Conservation (phyloP, 2,888 invertebrate species). For the Ischnura elegans region DNA sequence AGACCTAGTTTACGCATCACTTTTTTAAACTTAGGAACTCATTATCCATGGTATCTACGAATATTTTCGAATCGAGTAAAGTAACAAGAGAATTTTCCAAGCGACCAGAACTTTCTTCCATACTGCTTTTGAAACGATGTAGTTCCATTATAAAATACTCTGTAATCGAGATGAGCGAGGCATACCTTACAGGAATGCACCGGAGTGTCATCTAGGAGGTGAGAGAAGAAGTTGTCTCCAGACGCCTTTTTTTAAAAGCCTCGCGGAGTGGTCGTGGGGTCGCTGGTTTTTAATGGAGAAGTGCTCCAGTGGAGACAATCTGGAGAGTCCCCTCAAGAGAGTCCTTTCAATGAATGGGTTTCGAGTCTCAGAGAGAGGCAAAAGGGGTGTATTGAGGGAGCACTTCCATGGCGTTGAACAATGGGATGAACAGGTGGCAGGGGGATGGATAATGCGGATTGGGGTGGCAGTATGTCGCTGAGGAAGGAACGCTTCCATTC, state of each 20-base stretch:
- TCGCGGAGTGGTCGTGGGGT: not conserved
- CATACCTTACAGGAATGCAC: not conserved
- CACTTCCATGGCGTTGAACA: not conserved
- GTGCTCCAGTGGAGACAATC: not conserved
- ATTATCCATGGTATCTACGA: no score
- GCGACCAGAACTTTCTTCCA: no score
- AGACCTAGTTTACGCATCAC: no score
- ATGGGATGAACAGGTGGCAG: no score
- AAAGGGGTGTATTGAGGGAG: no score
- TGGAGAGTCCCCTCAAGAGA: not conserved
- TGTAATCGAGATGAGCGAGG: not conserved
- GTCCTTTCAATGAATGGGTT: not conserved
- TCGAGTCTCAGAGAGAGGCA: no score
- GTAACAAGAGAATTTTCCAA: no score
- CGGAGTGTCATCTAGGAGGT: not conserved
- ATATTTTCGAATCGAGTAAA: no score
- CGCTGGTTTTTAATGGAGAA: conserved; percentile 12
- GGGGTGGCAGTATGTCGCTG: no score
- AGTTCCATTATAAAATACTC: not conserved
- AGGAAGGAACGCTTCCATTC: no score
- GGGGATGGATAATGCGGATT: not conserved
- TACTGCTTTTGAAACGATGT: no score
- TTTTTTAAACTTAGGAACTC: no score
- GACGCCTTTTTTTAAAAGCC: not conserved
- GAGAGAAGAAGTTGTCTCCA: not conserved